phyloP scores from a whole-genome alignment of 2,797 vertebrate genomes.

The Odontamblyopus lacepedii region DNA sequence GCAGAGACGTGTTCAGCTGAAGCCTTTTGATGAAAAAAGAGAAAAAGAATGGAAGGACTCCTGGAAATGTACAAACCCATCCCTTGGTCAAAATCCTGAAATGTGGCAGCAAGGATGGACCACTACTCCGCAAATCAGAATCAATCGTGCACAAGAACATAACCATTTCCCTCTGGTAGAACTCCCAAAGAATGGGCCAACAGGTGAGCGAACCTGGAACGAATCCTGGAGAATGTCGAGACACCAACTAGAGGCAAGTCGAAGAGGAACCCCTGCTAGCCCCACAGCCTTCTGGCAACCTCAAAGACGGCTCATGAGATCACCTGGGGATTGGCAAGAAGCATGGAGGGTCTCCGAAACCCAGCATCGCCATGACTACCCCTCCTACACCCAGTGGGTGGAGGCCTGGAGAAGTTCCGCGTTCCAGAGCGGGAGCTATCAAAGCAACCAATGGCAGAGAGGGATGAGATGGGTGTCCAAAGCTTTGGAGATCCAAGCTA shows the following conservation, averaged over 20 bases:
- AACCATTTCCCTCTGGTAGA: conserved; percentile 30
- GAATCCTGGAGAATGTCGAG: conserved; percentile 61
- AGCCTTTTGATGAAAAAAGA: conserved; percentile 24
- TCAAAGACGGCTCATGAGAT: background rate
- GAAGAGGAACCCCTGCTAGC: conserved; percentile 4
- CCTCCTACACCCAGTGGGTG: conserved; percentile 57
- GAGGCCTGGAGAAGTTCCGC: conserved; percentile 56
- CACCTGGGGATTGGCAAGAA: conserved; percentile 51
- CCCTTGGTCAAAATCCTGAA: conserved; percentile 44
- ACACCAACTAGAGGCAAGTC: conserved; percentile 15
- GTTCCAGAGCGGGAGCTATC: conserved; percentile 20
- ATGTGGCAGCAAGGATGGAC: conserved; percentile 62
- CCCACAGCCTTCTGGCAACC: background rate
- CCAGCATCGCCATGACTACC: conserved; percentile 48
- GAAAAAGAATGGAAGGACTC: conserved; percentile 50
- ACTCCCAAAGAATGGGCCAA: conserved; percentile 46
- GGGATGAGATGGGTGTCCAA: conserved; percentile 15
- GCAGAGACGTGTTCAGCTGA: conserved; percentile 25
- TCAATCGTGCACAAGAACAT: conserved; percentile 21
- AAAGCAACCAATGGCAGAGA: conserved; percentile 9
- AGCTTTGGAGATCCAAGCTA: conserved; percentile 36
- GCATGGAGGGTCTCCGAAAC: conserved; percentile 60
- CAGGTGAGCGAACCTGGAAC: conserved; percentile 29
- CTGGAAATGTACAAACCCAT: conserved; percentile 45
- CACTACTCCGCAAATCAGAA: conserved; percentile 12